Percentiles rank a stretch among this genome's conserved stretches.
Conservation (phyloP, 92 coral and sea anemone genomes). For the Pocillopora meandrina region DNA sequence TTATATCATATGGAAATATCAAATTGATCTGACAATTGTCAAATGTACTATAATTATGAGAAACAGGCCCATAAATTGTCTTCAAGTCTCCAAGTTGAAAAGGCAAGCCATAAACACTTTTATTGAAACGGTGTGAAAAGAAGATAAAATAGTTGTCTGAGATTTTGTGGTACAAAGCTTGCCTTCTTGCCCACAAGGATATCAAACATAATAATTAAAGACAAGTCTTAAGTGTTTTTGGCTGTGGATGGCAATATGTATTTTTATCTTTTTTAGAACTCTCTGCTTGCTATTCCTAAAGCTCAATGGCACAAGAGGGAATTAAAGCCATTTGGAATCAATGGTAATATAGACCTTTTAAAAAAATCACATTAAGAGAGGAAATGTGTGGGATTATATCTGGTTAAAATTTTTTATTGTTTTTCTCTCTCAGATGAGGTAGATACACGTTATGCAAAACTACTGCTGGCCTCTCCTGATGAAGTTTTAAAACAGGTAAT, state of each 20-base stretch:
- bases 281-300: constrained; percentile 84
- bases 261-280: constrained; percentile 52
- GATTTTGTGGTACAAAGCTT: no score
- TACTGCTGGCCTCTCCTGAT: constrained; percentile 80
- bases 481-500: constrained; percentile 86
- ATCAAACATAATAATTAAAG: no score
- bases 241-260: neutral
- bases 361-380: neutral
- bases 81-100: no score
- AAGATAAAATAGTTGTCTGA: no score
- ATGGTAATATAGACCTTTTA: constrained; percentile 44
- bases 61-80: no score
- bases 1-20: no score
- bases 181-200: no score
- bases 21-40: no score
- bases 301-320: constrained; percentile 88
- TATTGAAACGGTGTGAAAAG: no score
- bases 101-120: no score
- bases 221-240: no score
- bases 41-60: no score
- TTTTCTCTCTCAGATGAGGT: constrained; percentile 57
- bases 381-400: neutral
- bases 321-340: constrained; percentile 68
- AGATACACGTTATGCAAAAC: constrained; percentile 84
- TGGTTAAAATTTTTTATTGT: neutral